phyloP scores from a whole-genome alignment of 1,140 invertebrate genomes.

The Macrocentrus cingulum region DNA sequence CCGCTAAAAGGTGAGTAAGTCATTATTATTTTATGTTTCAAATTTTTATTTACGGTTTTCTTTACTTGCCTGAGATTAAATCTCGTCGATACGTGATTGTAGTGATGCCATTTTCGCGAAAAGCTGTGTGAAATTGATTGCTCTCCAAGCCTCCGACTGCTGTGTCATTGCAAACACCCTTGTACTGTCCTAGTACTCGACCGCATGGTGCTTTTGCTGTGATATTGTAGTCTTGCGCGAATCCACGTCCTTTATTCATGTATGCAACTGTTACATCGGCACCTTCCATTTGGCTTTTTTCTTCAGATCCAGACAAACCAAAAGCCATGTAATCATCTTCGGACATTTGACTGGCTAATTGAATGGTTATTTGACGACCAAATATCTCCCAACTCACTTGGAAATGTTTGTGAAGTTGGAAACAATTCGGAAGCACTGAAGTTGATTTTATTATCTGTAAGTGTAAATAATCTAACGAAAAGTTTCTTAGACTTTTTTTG shows the following conservation, averaged over 20 bases:
- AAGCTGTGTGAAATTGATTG: conserved; percentile 73
- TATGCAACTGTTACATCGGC: conserved; percentile 80
- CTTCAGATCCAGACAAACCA: conserved; percentile 76
- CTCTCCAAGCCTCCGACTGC: conserved; percentile 75
- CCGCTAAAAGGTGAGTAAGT: conserved; percentile 58
- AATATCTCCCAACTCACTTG: conserved; percentile 90
- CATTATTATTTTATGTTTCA: conserved; percentile 3
- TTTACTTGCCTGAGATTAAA: conserved; percentile 72
- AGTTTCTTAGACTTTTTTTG: too few relatives aligned
- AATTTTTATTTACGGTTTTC: conserved; percentile 10
- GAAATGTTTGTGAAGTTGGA: conserved; percentile 79
- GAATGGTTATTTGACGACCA: conserved; percentile 83
- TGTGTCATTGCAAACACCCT: conserved; percentile 83
- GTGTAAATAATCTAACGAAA: too few relatives aligned
- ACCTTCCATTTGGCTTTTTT: conserved; percentile 78
- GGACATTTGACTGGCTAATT: conserved; percentile 76
- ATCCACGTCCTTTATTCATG: conserved; percentile 71
- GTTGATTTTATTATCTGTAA: too few relatives aligned
- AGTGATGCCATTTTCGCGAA: conserved; percentile 73
- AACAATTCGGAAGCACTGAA: conserved; percentile 75
- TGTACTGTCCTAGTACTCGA: conserved; percentile 80
- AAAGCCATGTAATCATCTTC: conserved; percentile 85
- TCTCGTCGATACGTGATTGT: conserved; percentile 76
- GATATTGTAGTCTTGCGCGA: conserved; percentile 82
- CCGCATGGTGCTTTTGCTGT: conserved; percentile 84